These are phyloP conservation scores for Myiotriccus ornatus DNA, from an alignment of 2,797 vertebrate genomes.

Conservation along the genomic window DNA sequence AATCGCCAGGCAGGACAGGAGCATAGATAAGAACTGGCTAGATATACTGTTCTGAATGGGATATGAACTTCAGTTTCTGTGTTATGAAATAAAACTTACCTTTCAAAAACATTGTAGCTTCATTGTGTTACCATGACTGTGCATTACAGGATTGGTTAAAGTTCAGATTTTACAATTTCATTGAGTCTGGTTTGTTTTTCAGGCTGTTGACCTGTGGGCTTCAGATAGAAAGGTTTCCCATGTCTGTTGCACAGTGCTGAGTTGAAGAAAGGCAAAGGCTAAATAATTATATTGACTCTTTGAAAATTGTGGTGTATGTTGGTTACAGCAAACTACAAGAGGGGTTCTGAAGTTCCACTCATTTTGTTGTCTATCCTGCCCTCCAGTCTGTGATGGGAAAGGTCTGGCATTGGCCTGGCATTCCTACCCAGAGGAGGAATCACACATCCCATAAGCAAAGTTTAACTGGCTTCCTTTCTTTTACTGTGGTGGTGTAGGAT, in stretches of 20 bases:
- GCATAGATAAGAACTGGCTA: background rate
- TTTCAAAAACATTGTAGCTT: background rate
- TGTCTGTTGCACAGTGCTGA: background rate
- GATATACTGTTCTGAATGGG: rapidly evolving
- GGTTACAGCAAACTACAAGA: background rate
- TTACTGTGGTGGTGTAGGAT: rapidly evolving
- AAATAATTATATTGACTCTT: background rate
- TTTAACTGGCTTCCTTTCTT: background rate
- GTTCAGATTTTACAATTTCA: background rate
- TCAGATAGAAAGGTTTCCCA: background rate
- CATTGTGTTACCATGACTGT: rapidly evolving
- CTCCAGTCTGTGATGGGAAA: rapidly evolving
- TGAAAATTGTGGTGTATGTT: background rate
- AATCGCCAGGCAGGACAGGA: background rate
- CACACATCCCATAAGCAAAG: background rate
- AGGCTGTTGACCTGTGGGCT: background rate
- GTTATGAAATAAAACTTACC: background rate
- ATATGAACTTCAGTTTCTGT: background rate
- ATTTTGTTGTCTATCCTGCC: background rate
- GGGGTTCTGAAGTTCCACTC: background rate
- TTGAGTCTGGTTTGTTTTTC: background rate
- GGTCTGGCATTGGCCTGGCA: background rate
- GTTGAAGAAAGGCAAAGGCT: background rate
- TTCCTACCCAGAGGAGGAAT: background rate
- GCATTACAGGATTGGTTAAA: background rate